phyloP scores from a whole-genome alignment of 2,888 invertebrate species.

The Anthoptus insignis region DNA sequence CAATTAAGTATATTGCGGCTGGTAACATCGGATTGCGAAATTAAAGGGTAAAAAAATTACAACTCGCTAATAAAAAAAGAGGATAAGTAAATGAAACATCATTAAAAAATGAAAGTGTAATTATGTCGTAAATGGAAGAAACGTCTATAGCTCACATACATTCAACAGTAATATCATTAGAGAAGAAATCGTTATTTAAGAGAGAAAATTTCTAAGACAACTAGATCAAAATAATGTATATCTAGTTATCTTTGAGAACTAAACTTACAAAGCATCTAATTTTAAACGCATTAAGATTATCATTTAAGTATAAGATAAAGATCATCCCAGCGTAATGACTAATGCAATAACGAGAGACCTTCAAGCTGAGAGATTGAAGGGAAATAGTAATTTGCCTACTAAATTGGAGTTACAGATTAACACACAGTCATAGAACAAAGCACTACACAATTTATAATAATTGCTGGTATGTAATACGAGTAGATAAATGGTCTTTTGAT shows the following conservation, averaged over 20 bases:
- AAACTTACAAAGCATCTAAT: conserved; percentile 6
- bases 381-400: conserved; percentile 63
- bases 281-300: conserved; percentile 26
- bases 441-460: conserved; percentile 62
- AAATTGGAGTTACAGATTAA: conserved; percentile 57
- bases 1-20: conserved; percentile 67
- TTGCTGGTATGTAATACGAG: conserved; percentile 58
- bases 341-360: conserved; percentile 51
- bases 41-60: conserved; percentile 55
- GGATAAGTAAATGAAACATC: conserved; percentile 24
- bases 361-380: conserved; percentile 54
- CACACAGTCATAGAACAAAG: conserved; percentile 62
- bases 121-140: conserved; percentile 8
- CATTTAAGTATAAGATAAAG: conserved; percentile 29
- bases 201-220: not conserved
- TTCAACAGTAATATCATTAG: not conserved
- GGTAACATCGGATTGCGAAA: conserved; percentile 60
- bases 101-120: conserved; percentile 18
- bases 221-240: not conserved
- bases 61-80: conserved; percentile 41
- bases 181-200: not conserved
- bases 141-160: not conserved
- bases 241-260: not conserved
- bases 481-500: conserved; percentile 61
- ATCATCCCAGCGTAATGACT: conserved; percentile 47